Base-by-base conservation (phyloP, 1,140 invertebrate genomes). In the Drosophila azteca region DNA sequence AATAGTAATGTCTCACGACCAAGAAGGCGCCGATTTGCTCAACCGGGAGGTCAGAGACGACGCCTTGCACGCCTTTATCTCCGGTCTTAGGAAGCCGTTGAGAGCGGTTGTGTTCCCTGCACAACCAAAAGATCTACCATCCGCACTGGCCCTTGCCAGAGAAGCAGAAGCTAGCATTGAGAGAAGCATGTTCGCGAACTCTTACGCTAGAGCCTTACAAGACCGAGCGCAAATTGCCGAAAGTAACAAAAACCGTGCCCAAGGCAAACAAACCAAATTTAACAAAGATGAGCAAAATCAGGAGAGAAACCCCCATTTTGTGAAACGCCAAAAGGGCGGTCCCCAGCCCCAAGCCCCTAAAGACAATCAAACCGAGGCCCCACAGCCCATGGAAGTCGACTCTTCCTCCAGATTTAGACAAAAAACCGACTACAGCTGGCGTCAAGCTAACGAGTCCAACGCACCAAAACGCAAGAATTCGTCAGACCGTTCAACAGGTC, bases 331-430 rank as follows among this genome's bases (percentile, higher is more conserved):
- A 52, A 51, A 20, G 17, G 9, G 15, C n/a, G 20, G n/a, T 6
- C 17, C 17, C 7, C 20, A 52, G 13, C 39, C 9, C 13, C 49
- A 43, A 15, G 11, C 26, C 15, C 17, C 29, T n/a, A 50, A 29
- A 17, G 52, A 55, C n/a, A 64, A 39, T 15, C 53, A 48, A 48
- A 39, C 20, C 17, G 31, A 51, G 44, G 54, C 24, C 1, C 46
- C 63, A 43, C 48, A 63, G 35, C 60, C 50, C 31, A 54, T 63
- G 60, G 50, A 63, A 29, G 24, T 63, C 31, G 60, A 63, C n/a
- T 45, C 61, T 15, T 64, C 61, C 46, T 31, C 51, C 2, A 49
- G 24, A 31, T 55, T 41, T 17, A 53, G 44, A 13, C 48, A 61
- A 13, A 26, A 1, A 31, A 43, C 59, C 24, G 41, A 26, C 35